Evolutionary conservation across 2,797 vertebrate genomes (phyloP), one percentile per base, ranked within the genome.

Genomic region (Macropodus opercularis): DNA sequence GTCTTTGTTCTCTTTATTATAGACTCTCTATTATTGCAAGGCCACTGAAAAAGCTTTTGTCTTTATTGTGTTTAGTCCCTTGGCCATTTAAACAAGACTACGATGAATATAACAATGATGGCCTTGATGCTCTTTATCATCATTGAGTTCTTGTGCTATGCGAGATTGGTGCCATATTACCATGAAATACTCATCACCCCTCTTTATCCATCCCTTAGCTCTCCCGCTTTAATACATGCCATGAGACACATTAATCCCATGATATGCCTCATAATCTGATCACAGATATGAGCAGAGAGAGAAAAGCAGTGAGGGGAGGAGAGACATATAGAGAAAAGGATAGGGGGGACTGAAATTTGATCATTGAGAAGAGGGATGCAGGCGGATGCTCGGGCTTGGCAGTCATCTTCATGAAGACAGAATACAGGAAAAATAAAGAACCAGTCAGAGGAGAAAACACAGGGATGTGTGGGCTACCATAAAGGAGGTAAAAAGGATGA

Each of bases 261-360:
- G 80, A 88, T 78, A 78, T 64, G 77, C 56, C 64, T 55, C 78
- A 52, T 87, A 88, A 90, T 90, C 86, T 89, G 84, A 90, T 91
- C 73, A 80, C 59, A 85, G 82, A 85, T 79, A 86, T 65, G 80
- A 86, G 81, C 49, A 55, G n/a, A 49, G 69, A 51, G 56, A 67
- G 69, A 75, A 63, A 41, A 35, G 56, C 15, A 27, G 49, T 52
- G 31, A 29, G 17, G 12, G 14, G 26, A 17, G 29, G 23, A 49
- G 35, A 38, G 41, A 11, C 13, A 22, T 35, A 58, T 15, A 35
- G 31, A 39, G 31, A 55, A 31, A 53, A 27, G 31, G 54, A 57
- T 47, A 38, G 34, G 15, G 51, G 41, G 52, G 57, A 51, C 54
- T 52, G 43, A 58, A 78, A 72, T 64, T 63, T 35, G 69, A 79